Evolutionary conservation across 2,888 invertebrate species (phyloP), one percentile per base, ranked within the genome.

Genomic region (Anarsia innoxiella): DNA sequence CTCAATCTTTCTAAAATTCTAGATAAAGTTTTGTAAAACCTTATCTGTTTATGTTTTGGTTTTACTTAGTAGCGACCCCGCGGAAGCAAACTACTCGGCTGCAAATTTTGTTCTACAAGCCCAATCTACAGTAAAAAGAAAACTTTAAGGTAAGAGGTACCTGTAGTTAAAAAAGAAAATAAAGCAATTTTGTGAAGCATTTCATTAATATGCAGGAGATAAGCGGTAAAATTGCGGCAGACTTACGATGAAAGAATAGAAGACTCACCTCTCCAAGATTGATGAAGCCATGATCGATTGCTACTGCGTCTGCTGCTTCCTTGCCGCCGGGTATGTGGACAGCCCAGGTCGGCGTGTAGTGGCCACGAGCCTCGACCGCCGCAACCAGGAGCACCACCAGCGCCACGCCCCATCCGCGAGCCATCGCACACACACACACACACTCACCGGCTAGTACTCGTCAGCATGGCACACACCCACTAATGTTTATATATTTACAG

Each of bases 331-430:
- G 89, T 60, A 95, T 90, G 65, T 93, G 91, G 41, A 94, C 92
- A 44, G 94, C 95, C 93, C 94, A 95, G 74, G 93, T 93, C 71
- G 93, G 91, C 46, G 93, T 91, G 71, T 88, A 95, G 65, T 91
- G 90, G 36, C 74, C 71, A 28, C 53, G 51, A 39, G 66, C 55
- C 45, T 67, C 67, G 55, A 69, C 43, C 49, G 65, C 44, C 39
- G 56, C 57, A 54, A 71, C 41, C 53, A 68, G 51, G 50, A 58
- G 59, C 59, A 77, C 61, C 65, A 76, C 56, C 51, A 70, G 56
- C 62, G 66, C 71, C 59, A 69, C 56, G 55, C 52, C 66, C 58
- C 53, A 66, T 50, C 51, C 54, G 70, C 58, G 65, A 72, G 78
- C 78, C 83, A 80, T 78, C 66, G 67, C 79, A 78, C 74, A 53